A percentile compares a stretch with the other conserved stretches of the same genome.
phyloP scores from a whole-genome alignment of 2,888 invertebrate genomes.

The Perdita meconis region DNA sequence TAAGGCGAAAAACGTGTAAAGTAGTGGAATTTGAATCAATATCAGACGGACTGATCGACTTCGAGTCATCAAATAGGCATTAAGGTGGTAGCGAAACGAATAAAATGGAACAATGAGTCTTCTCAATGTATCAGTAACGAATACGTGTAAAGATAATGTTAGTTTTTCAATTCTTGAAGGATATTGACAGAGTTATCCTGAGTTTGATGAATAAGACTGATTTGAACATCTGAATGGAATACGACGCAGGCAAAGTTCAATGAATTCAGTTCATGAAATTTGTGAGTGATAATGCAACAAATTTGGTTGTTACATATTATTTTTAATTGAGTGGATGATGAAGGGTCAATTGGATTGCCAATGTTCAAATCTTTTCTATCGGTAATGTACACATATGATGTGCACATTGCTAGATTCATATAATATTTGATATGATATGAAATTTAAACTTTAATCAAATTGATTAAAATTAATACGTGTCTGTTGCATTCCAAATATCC shows the following conservation, averaged over 20 bases:
- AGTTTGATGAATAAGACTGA: constrained; percentile 49
- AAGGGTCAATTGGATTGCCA: not conserved
- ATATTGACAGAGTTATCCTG: constrained; percentile 33
- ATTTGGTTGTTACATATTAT: not conserved
- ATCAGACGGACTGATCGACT: constrained; percentile 22
- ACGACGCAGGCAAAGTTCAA: not conserved
- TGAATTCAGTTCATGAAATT: constrained; percentile 8
- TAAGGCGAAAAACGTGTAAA: constrained; percentile 26
- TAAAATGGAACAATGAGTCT: constrained; percentile 34
- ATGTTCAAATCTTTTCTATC: not conserved
- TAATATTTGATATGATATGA: constrained; percentile 14
- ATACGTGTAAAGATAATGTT: constrained; percentile 28
- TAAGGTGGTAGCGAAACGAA: constrained; percentile 19
- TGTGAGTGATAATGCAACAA: not conserved
- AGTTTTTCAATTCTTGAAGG: constrained; percentile 30
- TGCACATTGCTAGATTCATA: not conserved
- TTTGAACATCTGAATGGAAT: constrained; percentile 21
- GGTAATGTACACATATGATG: not conserved
- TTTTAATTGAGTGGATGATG: not conserved
- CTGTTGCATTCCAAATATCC: constrained; percentile 3
- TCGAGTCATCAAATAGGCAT: constrained; percentile 3
- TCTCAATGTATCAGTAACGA: constrained; percentile 22
- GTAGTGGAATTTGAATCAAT: constrained; percentile 26
- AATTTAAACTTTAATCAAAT: constrained; percentile 6
- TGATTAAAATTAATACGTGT: constrained; percentile 22